A percentile compares a stretch with the other conserved stretches of the same genome.
phyloP scores from a whole-genome alignment of 2,888 invertebrate genomes.

The Harpagoxenus sublaevis region DNA sequence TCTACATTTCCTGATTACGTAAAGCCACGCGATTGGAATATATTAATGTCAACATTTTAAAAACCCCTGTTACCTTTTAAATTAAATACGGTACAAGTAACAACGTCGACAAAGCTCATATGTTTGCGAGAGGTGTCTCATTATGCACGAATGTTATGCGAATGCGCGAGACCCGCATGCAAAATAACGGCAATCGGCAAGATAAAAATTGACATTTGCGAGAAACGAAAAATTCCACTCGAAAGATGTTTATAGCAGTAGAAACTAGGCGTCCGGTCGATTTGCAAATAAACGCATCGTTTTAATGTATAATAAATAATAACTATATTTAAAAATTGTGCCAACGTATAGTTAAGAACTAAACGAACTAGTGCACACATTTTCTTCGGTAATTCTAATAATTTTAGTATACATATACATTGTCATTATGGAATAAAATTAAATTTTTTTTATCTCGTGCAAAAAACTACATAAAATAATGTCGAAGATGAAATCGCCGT shows the following conservation, averaged over 20 bases:
- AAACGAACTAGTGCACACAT: background rate
- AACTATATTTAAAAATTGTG: background rate
- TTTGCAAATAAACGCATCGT: conserved; percentile 41
- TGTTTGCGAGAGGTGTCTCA: background rate
- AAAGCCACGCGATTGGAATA: background rate
- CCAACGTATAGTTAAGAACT: background rate
- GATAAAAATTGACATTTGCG: background rate
- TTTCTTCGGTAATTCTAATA: background rate
- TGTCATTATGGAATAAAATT: background rate
- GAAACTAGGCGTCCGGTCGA: conserved; percentile 19
- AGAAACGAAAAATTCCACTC: conserved; percentile 15
- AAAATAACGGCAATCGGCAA: background rate
- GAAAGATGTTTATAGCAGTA: background rate
- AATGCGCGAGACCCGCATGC: background rate
- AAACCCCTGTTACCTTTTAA: background rate
- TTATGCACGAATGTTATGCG: background rate
- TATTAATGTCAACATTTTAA: background rate
- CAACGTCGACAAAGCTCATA: background rate
- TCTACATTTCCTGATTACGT: background rate
- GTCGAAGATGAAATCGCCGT: too few species aligned
- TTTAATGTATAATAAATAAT: background rate
- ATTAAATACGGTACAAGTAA: background rate
- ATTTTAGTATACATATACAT: background rate
- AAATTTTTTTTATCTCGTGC: background rate
- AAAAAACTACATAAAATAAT: background rate